Base-by-base conservation (phyloP, 2,888 invertebrate species). In the Chrysomela aeneicollis region DNA sequence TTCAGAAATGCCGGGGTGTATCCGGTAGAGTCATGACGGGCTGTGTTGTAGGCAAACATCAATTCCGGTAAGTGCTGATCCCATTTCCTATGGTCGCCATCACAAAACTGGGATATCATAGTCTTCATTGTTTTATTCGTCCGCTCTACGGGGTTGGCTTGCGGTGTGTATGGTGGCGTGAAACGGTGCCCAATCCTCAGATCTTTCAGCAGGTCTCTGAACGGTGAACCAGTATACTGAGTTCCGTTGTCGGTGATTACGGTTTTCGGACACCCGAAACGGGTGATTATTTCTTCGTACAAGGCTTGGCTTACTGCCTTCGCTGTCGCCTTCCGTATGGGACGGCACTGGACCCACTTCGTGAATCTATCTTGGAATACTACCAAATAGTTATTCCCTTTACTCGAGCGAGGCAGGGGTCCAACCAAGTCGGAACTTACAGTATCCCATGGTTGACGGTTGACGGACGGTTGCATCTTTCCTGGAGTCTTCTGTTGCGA, bases 101-200 rank as follows among this genome's bases (percentile, higher is more conserved):
- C 64, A 4, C 77, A 73, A 26, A 70, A 79, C 22, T 76, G 68
- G 0, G 76, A 67, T 0, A 80, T 73, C 76, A 81, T 79, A 0
- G 78, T 78, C 53, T 78, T 76, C 0, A 79, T 30, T 0, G 73
- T 74, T 17, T 73, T 52, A 58, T 79, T 81, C 0, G 74, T 67
- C n/a, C 79, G 22, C 63, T 81, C 79, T 0, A 77, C 77, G 0
- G 78, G 77, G 59, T 81, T 80, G 2, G 73, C 74, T 35, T 81
- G 79, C 0, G 76, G 71, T 22, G 73, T 66, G 73, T 70, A 73
- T 6, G 69, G 69, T 1, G 78, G 76, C 0, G 26, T 58, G 1
- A 21, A 8, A 26, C 51, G 22, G 15, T 51, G 51, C 1, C 15
- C 21, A 9, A 22, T 51, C 2, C n/a, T 47, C 47, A 47, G 8